Evolutionary conservation across 23 tunicate genomes (phyloP).

Genomic region (Diplosoma virens): DNA sequence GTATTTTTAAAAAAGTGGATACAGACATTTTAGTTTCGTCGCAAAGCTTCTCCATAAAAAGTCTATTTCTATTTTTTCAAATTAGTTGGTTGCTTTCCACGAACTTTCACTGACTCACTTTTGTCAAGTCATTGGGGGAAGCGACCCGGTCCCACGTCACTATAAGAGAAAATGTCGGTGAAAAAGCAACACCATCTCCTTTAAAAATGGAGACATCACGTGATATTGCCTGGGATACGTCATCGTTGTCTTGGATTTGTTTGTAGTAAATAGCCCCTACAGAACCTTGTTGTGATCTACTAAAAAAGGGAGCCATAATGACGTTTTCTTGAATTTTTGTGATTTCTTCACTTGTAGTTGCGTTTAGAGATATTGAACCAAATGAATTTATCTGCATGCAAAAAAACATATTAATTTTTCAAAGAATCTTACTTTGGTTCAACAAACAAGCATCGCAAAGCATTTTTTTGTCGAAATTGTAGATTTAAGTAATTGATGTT

Average conservation of each 20-base stretch:
- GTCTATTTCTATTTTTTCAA: too few species aligned
- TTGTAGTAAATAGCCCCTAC: slow-evolving; percentile 18
- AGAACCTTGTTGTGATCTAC: slow-evolving; percentile 16
- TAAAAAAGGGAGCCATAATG: slow-evolving; percentile 37
- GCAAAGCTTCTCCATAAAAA: too few species aligned
- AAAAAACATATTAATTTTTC: too few species aligned
- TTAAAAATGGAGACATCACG: slow-evolving; percentile 4
- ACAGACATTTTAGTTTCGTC: too few species aligned
- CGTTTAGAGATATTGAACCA: slow-evolving; percentile 24
- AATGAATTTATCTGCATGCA: slow-evolving; percentile 37
- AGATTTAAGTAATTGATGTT: too few species aligned
- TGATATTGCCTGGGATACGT: slow-evolving; percentile 12
- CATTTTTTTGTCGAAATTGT: too few species aligned
- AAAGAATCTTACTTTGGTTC: too few species aligned
- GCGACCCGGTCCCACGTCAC: slow-evolving; percentile 41
- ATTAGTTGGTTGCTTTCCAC: too few species aligned
- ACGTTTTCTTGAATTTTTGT: slow-evolving; percentile 14
- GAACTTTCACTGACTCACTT: too few species aligned
- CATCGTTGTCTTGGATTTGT: slow-evolving; percentile 3
- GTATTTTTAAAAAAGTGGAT: too few species aligned
- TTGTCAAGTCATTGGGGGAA: slow-evolving; percentile 3
- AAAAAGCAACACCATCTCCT: slow-evolving; percentile 10
- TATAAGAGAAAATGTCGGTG: slow-evolving; percentile 24
- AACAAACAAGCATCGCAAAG: too few species aligned
- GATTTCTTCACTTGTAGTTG: neutral